These are phyloP conservation scores for Cephus nigrinus DNA, from an alignment of 2,888 invertebrate genomes.

Conservation along the genomic window DNA sequence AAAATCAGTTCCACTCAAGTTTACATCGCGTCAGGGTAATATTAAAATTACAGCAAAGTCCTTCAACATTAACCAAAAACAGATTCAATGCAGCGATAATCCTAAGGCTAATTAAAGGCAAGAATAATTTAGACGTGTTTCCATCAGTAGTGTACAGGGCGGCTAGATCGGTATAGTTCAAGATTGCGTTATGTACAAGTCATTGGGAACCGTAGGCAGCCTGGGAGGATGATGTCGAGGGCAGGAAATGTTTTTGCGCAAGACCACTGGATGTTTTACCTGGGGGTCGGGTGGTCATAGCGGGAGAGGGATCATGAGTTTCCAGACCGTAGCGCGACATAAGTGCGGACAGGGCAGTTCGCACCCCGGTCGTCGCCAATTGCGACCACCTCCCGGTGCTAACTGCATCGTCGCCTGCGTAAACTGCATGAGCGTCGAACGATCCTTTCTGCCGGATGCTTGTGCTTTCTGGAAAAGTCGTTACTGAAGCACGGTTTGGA, in stretches of 20 bases:
- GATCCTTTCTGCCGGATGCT: constrained; percentile 46
- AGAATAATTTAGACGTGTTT: constrained; percentile 39
- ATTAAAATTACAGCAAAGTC: background rate
- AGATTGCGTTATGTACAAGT: constrained; percentile 24
- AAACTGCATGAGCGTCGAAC: constrained; percentile 66
- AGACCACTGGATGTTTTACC: constrained; percentile 56
- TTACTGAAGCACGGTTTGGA: constrained; percentile 1
- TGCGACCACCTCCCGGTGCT: constrained; percentile 62
- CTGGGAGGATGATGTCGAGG: constrained; percentile 54
- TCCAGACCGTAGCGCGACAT: constrained; percentile 68
- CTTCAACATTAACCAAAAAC: constrained; percentile 20
- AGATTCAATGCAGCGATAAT: constrained; percentile 28
- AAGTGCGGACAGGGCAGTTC: constrained; percentile 67
- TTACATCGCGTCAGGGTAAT: background rate
- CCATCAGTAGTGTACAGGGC: constrained; percentile 32
- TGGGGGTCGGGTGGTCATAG: constrained; percentile 57
- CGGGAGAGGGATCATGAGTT: constrained; percentile 57
- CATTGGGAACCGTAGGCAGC: constrained; percentile 54
- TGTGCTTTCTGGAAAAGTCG: constrained; percentile 30
- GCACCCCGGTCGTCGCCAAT: constrained; percentile 66
- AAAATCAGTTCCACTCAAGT: background rate
- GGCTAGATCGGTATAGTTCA: constrained; percentile 3
- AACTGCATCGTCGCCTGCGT: constrained; percentile 66
- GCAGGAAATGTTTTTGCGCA: constrained; percentile 52
- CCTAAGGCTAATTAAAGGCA: constrained; percentile 32